A percentile compares a stretch with the other conserved stretches of the same genome.
Conservation (phyloP, 2,888 invertebrate genomes). For the Athalia circularis region DNA sequence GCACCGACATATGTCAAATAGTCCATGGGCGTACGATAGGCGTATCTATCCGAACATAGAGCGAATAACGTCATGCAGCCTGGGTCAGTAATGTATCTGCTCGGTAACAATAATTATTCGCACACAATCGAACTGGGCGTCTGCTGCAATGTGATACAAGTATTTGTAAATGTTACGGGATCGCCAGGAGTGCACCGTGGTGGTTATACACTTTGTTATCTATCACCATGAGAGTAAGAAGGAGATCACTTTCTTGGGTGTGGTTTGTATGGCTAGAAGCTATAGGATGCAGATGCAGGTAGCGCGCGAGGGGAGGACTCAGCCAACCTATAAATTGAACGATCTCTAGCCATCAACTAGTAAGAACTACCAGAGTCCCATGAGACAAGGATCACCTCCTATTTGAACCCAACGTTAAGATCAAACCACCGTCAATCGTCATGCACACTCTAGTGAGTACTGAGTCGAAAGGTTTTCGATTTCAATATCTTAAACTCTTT, state of each 20-base stretch:
- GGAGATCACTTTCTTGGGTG: slow-evolving; percentile 72
- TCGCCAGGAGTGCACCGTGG: slow-evolving; percentile 55
- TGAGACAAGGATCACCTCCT: slow-evolving; percentile 29
- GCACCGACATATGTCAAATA: neutral
- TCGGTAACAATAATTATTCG: slow-evolving; percentile 21
- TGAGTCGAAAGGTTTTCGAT: neutral
- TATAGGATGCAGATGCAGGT: slow-evolving; percentile 55
- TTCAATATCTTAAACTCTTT: neutral
- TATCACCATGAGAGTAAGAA: slow-evolving; percentile 52
- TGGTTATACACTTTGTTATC: slow-evolving; percentile 18
- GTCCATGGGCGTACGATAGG: slow-evolving; percentile 36
- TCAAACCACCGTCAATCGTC: neutral
- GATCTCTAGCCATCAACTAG: slow-evolving; percentile 57
- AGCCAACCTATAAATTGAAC: slow-evolving; percentile 66
- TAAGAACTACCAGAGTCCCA: slow-evolving; percentile 59
- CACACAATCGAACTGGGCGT: slow-evolving; percentile 9
- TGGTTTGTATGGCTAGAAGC: slow-evolving; percentile 56
- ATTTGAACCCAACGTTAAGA: neutral
- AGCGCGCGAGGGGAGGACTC: slow-evolving; percentile 47
- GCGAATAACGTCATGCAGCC: too few relatives aligned
- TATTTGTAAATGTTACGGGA: slow-evolving; percentile 65
- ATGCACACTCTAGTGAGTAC: slow-evolving; percentile 41
- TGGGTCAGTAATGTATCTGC: slow-evolving; percentile 25
- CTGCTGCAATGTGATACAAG: neutral
- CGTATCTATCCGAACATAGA: neutral